phyloP scores from a whole-genome alignment of 2,888 invertebrate genomes.

The Trissolcus japonicus region DNA sequence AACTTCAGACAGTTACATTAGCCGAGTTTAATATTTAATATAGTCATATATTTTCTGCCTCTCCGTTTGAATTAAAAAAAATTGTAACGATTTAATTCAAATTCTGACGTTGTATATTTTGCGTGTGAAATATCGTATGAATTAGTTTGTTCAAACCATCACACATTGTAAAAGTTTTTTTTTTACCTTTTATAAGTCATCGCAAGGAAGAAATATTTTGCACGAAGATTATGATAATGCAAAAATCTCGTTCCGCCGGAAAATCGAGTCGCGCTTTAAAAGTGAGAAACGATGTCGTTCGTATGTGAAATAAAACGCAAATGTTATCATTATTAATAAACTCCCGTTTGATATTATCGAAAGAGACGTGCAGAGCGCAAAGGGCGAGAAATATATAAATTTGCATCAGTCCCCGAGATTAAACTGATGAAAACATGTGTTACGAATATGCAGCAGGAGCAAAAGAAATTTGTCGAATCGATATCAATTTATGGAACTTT shows the following conservation, averaged over 20 bases:
- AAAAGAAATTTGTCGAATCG: slow-evolving; percentile 5
- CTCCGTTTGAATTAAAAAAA: too few species aligned
- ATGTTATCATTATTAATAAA: slow-evolving; percentile 13
- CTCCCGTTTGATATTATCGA: slow-evolving; percentile 13
- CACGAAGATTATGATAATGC: slow-evolving; percentile 1
- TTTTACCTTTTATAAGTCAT: too few species aligned
- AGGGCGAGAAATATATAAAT: slow-evolving; percentile 4
- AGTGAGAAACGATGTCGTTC: slow-evolving; percentile 5
- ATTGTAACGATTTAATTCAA: too few species aligned
- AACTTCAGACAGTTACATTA: slow-evolving; percentile 5
- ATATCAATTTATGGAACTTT: slow-evolving; percentile 26
- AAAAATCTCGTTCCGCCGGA: background rate
- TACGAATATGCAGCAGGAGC: slow-evolving; percentile 3
- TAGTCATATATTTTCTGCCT: too few species aligned
- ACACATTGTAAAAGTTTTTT: too few species aligned
- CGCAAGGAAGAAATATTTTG: background rate
- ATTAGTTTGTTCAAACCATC: too few species aligned
- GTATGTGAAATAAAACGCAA: slow-evolving; percentile 10
- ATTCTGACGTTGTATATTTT: too few species aligned
- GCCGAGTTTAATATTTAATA: slow-evolving; percentile 30
- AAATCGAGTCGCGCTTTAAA: slow-evolving; percentile 4
- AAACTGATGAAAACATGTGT: slow-evolving; percentile 20
- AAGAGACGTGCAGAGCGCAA: background rate
- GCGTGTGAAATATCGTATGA: too few species aligned
- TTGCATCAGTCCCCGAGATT: slow-evolving; percentile 8